phyloP scores from a whole-genome alignment of 2,888 invertebrate species.

The Harpalus rufipes region DNA sequence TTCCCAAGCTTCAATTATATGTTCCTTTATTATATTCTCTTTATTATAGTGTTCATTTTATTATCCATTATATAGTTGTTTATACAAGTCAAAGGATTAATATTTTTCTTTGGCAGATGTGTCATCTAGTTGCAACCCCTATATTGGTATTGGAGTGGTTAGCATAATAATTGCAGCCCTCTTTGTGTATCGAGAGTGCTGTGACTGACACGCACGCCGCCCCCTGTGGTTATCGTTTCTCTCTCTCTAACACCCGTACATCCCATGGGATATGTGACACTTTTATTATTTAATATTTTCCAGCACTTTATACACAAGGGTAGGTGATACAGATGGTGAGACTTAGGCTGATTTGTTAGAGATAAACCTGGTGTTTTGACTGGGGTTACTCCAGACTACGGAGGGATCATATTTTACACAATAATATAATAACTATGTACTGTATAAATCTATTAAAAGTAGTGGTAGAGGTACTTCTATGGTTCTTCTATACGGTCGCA shows the following conservation, averaged over 20 bases:
- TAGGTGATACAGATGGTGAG: not conserved
- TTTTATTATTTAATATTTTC: constrained; percentile 6
- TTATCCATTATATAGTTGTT: not conserved
- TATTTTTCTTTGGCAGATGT: not conserved
- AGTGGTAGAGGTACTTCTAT: no score
- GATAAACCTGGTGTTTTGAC: constrained; percentile 5
- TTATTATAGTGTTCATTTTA: no score
- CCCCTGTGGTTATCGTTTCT: not conserved
- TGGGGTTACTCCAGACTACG: not conserved
- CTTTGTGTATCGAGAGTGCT: constrained; percentile 31
- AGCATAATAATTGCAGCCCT: constrained; percentile 59
- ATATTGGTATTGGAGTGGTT: constrained; percentile 41
- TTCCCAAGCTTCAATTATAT: no score
- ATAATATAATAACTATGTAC: no score
- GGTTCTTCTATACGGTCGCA: no score
- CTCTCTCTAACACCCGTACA: not conserved
- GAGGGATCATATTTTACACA: no score
- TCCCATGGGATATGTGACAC: not conserved
- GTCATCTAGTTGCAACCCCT: not conserved
- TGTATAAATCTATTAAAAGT: no score
- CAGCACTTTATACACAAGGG: not conserved
- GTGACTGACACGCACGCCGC: not conserved
- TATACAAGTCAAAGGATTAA: not conserved
- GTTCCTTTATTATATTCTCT: no score
- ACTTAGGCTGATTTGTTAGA: not conserved